Evolutionary conservation across 2,113 vertebrate species (phyloP), one percentile per base, ranked within the genome.

Genomic region (Aphyosemion australe): DNA sequence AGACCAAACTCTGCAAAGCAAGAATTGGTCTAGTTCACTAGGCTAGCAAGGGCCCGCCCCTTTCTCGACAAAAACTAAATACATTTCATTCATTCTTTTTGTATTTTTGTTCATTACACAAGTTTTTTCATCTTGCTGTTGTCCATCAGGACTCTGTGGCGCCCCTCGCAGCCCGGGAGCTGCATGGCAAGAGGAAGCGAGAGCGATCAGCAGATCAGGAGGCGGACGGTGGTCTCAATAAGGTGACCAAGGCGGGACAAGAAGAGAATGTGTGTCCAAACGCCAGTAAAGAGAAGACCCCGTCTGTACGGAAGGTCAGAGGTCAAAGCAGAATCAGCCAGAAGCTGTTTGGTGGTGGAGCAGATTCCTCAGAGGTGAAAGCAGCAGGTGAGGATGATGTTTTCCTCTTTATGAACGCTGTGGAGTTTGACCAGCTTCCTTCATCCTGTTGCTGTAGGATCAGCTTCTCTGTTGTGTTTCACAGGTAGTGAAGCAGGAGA

Each of bases 261-360:
- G 75, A 89, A 2, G 89, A 91, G 69, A 92, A 92, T 26, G 12
- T 56, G 20, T 89, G 85, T 67, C 90, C 91, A 1, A 92, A 90
- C 16, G 47, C 42, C 0, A 5, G 34, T 2, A 21, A 39, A n/a
- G 74, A 83, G 8, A 88, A 85, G 50, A 56, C 61, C 15, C 88
- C 92, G 0, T 85, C 90, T 12, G 70, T 79, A 7, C 73, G 86
- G 56, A 87, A 80, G 68, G 81, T 69, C 64, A 81, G 52, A 61
- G 80, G 78, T 72, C 86, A 63, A 45, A 34, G 31, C 3, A 87
- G 73, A 39, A 65, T 54, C 0, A 60, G 66, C 2, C 88, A 92
- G 54, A 90, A 86, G 72, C 84, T 73, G 60, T 90, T 92, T 75
- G 69, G 58, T 4, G 26, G 13, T 1, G 3, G 70, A 70, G 70